phyloP scores from a whole-genome alignment of 2,888 invertebrate genomes.

The Drosophila yooni region DNA sequence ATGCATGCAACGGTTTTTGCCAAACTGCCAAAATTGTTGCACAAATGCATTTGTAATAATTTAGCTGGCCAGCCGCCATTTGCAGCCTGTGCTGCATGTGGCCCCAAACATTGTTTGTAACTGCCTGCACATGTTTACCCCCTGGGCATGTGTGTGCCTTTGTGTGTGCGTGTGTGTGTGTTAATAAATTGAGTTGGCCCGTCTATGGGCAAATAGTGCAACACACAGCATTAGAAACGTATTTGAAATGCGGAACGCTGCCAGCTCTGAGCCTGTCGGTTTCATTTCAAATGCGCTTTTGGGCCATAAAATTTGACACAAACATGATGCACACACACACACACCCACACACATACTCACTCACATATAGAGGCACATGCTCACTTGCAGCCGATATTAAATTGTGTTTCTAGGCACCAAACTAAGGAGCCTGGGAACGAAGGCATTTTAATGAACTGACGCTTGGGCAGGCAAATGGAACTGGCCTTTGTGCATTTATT shows the following conservation, averaged over 20 bases:
- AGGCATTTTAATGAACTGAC: conserved; percentile 72
- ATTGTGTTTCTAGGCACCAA: conserved; percentile 70
- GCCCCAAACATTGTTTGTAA: conserved; percentile 10
- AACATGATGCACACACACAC: conserved; percentile 43
- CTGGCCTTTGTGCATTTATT: conserved; percentile 75
- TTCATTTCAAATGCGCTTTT: conserved; percentile 74
- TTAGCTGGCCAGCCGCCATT: conserved; percentile 40
- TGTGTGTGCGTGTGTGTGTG: conserved; percentile 30
- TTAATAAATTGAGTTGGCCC: conserved; percentile 75
- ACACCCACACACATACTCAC: background rate
- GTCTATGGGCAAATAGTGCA: conserved; percentile 62
- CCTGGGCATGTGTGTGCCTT: conserved; percentile 14
- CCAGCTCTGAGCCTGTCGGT: conserved; percentile 69
- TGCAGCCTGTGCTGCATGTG: conserved; percentile 29
- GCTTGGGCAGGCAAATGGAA: conserved; percentile 51
- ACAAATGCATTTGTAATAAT: conserved; percentile 67
- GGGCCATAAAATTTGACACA: conserved; percentile 76
- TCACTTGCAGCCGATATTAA: conserved; percentile 79
- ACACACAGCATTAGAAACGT: conserved; percentile 39
- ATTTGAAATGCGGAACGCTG: conserved; percentile 27
- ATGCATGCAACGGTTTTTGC: conserved; percentile 39
- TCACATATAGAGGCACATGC: conserved; percentile 37
- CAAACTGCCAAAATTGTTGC: conserved; percentile 59
- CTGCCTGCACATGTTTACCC: conserved; percentile 6
- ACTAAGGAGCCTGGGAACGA: conserved; percentile 9